Evolutionary conservation across 2,888 invertebrate genomes (phyloP).

Genomic region (Drosophila yooni): DNA sequence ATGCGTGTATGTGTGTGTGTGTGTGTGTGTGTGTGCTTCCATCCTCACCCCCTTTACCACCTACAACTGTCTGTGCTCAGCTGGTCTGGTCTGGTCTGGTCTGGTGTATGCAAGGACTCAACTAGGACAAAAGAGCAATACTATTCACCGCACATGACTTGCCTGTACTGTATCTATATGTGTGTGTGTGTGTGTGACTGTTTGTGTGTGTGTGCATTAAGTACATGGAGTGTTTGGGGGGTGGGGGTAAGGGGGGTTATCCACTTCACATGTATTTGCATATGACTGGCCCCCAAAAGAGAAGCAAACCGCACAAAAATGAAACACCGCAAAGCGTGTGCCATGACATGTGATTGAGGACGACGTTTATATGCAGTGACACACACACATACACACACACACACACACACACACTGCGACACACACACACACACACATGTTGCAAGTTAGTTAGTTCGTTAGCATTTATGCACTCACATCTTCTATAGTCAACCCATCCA

Average conservation of each 20-base stretch:
- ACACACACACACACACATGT: constrained; percentile 44
- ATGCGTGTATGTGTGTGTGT: neutral
- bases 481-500: neutral
- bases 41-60: neutral
- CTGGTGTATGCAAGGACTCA: constrained; percentile 58
- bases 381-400: constrained; percentile 26
- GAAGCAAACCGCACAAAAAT: constrained; percentile 66
- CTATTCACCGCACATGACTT: constrained; percentile 56
- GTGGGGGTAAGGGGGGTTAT: constrained; percentile 10
- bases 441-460: constrained; percentile 75
- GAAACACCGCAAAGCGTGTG: constrained; percentile 78
- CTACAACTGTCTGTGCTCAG: constrained; percentile 39
- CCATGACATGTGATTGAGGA: constrained; percentile 81
- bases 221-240: constrained; percentile 35
- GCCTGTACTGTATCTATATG: constrained; percentile 19
- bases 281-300: constrained; percentile 59
- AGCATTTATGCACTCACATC: constrained; percentile 76
- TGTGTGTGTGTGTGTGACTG: constrained; percentile 13
- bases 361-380: constrained; percentile 71
- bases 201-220: constrained; percentile 55
- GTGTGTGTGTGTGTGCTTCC: constrained; percentile 2
- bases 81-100: constrained; percentile 63
- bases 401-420: constrained; percentile 23
- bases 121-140: constrained; percentile 80
- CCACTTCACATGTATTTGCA: constrained; percentile 62